phyloP scores from a whole-genome alignment of 2,113 vertebrate species.

The Tonatia bakeri region DNA sequence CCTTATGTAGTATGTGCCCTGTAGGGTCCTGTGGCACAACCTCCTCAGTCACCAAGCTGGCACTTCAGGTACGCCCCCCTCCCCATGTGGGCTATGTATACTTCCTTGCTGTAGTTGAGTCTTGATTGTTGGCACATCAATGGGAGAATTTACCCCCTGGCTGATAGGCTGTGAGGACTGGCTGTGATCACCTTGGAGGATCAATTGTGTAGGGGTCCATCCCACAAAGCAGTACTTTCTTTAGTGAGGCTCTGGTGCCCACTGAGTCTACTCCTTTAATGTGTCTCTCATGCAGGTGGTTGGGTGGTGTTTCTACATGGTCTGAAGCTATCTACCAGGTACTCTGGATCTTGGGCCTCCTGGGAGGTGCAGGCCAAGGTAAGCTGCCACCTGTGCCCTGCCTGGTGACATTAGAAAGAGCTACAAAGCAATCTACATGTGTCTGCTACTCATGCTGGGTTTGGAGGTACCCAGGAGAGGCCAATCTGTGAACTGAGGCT shows the following conservation, averaged over 20 bases:
- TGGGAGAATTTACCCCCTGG: neutral
- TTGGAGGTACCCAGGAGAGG: neutral
- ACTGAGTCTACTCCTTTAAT: neutral
- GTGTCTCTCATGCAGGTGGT: neutral
- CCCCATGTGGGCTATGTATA: neutral
- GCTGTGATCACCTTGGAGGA: neutral
- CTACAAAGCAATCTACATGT: neutral
- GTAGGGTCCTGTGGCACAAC: neutral
- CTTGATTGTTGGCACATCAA: neutral
- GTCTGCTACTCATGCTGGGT: neutral
- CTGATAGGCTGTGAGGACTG: neutral
- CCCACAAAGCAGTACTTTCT: neutral
- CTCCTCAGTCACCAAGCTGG: neutral
- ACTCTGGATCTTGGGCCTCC: neutral
- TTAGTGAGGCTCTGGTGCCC: neutral
- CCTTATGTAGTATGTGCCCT: neutral
- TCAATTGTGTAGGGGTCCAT: neutral
- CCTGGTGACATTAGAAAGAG: neutral
- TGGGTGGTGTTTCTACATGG: neutral
- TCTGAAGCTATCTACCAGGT: neutral
- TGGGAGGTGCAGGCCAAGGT: neutral
- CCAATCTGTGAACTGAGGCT: neutral
- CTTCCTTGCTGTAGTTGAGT: neutral
- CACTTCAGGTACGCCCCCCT: neutral
- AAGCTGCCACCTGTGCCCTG: neutral